Conservation (phyloP, 2,888 invertebrate genomes). For the Serripes groenlandicus region DNA sequence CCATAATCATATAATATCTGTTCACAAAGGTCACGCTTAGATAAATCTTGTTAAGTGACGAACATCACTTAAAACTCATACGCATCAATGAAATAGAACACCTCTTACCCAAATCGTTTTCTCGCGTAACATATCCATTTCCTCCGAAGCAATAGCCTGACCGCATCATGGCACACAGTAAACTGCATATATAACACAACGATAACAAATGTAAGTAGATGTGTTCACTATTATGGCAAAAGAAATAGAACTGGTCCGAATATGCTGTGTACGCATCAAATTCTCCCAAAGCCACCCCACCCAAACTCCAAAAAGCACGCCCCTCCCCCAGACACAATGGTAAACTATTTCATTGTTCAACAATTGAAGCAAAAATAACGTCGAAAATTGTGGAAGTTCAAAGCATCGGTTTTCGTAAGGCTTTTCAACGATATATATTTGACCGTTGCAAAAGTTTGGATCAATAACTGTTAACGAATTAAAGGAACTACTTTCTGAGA, state of each 20-base stretch:
- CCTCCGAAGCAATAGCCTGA: conserved; percentile 76
- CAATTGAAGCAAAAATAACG: background rate
- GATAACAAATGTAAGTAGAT: background rate
- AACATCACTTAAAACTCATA: background rate
- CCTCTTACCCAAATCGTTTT: conserved; percentile 76
- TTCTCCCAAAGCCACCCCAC: background rate
- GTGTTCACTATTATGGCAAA: background rate
- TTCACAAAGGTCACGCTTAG: too few species aligned
- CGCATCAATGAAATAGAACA: background rate
- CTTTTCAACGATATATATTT: too few species aligned
- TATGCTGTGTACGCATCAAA: background rate
- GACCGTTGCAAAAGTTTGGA: too few species aligned
- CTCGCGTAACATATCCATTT: conserved; percentile 81
- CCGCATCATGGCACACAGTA: conserved; percentile 77
- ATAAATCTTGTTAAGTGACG: background rate
- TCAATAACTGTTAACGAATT: too few species aligned
- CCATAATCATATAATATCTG: too few species aligned
- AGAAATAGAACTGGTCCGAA: background rate
- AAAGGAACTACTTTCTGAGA: too few species aligned
- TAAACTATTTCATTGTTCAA: background rate
- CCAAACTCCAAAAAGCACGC: background rate
- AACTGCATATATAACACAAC: conserved; percentile 61
- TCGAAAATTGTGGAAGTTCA: too few species aligned
- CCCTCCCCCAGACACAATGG: background rate
- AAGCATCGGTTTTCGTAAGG: too few species aligned